These are phyloP conservation scores for Monochamus alternatus DNA, from an alignment of 2,888 invertebrate species.

Conservation along the genomic window DNA sequence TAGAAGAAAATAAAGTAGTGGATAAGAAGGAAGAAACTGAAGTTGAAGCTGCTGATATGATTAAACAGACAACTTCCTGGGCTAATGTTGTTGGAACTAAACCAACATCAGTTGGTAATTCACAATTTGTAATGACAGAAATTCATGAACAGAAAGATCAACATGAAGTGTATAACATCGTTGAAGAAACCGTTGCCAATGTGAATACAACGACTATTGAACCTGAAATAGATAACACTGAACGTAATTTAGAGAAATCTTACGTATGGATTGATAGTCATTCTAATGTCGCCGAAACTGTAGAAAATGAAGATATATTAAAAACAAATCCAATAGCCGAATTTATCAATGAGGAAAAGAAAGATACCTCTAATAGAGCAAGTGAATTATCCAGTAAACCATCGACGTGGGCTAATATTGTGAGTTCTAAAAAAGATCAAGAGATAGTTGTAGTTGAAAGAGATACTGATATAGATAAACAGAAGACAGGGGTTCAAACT, in stretches of 20 bases:
- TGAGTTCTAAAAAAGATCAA: background rate
- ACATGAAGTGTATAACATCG: background rate
- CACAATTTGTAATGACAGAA: background rate
- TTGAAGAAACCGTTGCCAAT: background rate
- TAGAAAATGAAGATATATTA: background rate
- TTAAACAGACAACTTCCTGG: background rate
- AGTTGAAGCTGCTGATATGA: background rate
- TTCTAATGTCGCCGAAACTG: background rate
- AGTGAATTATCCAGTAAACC: background rate
- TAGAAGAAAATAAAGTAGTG: background rate
- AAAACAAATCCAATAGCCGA: background rate
- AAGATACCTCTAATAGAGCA: background rate
- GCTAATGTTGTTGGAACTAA: slow-evolving; percentile 5
- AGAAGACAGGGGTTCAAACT: background rate
- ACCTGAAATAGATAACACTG: background rate
- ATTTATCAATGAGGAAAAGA: background rate
- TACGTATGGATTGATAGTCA: background rate
- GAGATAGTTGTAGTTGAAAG: background rate
- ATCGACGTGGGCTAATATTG: slow-evolving; percentile 6
- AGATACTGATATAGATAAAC: background rate
- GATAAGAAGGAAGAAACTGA: background rate
- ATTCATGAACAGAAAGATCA: background rate
- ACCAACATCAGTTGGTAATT: background rate
- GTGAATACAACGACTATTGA: background rate
- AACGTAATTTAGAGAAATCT: background rate